These are phyloP conservation scores for Platycheirus rosarum DNA, from an alignment of 2,888 invertebrate genomes.

Conservation along the genomic window DNA sequence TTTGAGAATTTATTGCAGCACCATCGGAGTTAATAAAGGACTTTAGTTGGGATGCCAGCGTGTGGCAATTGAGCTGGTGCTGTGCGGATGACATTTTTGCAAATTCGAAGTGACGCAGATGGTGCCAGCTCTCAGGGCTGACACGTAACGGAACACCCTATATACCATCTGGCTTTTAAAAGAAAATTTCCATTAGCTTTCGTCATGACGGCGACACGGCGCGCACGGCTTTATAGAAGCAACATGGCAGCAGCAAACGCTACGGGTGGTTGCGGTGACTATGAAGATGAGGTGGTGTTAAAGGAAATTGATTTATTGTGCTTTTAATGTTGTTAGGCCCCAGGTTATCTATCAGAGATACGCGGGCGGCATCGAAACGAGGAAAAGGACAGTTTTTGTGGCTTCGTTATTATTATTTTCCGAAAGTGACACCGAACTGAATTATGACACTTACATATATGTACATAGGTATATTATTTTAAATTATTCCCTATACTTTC, in stretches of 20 bases:
- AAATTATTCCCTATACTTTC: slow-evolving; percentile 25
- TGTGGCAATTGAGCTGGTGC: too few species aligned
- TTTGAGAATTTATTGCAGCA: slow-evolving; percentile 47
- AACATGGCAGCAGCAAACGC: too few species aligned
- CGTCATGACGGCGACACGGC: too few species aligned
- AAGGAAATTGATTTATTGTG: slow-evolving; percentile 71
- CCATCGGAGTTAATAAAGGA: slow-evolving; percentile 52
- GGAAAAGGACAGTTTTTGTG: slow-evolving; percentile 49
- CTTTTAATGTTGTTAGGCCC: slow-evolving; percentile 56
- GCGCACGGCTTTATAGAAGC: too few species aligned
- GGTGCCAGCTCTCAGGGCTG: slow-evolving; percentile 32
- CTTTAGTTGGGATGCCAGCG: neutral
- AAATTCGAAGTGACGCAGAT: slow-evolving; percentile 66
- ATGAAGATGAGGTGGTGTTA: slow-evolving; percentile 8
- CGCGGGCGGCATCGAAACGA: slow-evolving; percentile 17
- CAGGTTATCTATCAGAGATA: too few species aligned
- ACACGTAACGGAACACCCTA: slow-evolving; percentile 36
- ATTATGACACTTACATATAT: slow-evolving; percentile 49
- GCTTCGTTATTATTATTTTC: slow-evolving; percentile 20
- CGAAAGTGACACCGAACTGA: slow-evolving; percentile 48
- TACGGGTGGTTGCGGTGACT: neutral
- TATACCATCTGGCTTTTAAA: slow-evolving; percentile 16
- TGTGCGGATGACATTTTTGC: slow-evolving; percentile 50
- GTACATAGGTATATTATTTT: slow-evolving; percentile 5
- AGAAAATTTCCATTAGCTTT: slow-evolving; percentile 55